Evolutionary conservation across 2,888 invertebrate species (phyloP).

Genomic region (Dastarcus helophoroides): DNA sequence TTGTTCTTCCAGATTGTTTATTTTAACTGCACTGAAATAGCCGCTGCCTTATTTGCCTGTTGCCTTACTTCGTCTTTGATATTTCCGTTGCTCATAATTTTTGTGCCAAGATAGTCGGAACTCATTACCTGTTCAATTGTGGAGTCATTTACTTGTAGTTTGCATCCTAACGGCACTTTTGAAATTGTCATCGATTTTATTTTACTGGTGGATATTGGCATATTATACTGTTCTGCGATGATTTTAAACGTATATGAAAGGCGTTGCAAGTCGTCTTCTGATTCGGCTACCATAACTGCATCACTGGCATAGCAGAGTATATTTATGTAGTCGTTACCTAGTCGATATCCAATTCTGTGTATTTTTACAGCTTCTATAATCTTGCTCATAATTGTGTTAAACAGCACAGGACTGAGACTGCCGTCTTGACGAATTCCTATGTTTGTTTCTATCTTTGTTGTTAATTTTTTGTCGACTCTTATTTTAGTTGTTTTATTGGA

Average conservation of each 20-base stretch:
- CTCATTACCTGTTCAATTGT: constrained; percentile 11
- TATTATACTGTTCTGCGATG: constrained; percentile 5
- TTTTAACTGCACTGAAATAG: no score
- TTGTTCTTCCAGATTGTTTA: no score
- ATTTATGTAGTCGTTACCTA: no score
- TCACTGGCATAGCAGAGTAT: constrained; percentile 14
- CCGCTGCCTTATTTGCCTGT: constrained; percentile 6
- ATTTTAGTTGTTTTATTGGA: no score
- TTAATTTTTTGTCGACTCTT: no score
- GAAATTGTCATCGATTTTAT: constrained; percentile 8
- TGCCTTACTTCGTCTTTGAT: constrained; percentile 7
- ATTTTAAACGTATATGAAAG: constrained; percentile 8
- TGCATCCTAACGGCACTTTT: constrained; percentile 11
- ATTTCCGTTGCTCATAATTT: neutral
- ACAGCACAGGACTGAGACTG: no score
- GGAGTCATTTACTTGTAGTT: constrained; percentile 10
- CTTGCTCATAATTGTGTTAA: no score
- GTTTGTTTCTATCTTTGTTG: no score
- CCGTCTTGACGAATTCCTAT: no score
- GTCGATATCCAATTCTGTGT: no score
- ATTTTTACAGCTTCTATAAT: no score
- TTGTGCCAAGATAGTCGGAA: constrained; percentile 3
- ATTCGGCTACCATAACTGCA: constrained; percentile 11
- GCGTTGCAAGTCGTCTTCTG: constrained; percentile 10
- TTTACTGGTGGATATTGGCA: constrained; percentile 6